These are phyloP conservation scores for Leptodactylus fuscus DNA, from an alignment of 2,113 vertebrate species.

Conservation along the genomic window DNA sequence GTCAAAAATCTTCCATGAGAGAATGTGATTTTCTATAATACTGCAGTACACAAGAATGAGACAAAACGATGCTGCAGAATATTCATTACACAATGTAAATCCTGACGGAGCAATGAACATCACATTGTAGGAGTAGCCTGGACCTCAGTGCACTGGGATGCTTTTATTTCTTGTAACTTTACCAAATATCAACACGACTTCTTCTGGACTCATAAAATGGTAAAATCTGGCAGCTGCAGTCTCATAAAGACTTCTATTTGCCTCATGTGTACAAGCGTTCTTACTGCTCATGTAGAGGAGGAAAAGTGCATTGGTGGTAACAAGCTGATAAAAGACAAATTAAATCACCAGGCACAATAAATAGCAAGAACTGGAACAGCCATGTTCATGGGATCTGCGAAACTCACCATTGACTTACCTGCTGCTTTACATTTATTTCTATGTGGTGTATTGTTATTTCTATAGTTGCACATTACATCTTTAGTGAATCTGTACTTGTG, in stretches of 20 bases:
- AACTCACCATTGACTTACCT: neutral
- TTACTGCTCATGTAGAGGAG: neutral
- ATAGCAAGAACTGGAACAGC: neutral
- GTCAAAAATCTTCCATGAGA: neutral
- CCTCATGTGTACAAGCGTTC: neutral
- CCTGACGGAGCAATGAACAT: neutral
- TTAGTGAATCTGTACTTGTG: neutral
- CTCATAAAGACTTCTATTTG: slow-evolving; percentile 22
- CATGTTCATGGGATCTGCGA: neutral
- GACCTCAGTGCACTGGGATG: neutral
- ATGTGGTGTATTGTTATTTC: neutral
- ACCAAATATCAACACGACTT: slow-evolving; percentile 7
- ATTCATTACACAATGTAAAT: neutral
- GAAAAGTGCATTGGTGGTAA: slow-evolving; percentile 10
- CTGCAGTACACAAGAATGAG: neutral
- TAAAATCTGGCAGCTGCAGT: slow-evolving; percentile 29
- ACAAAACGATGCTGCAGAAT: neutral
- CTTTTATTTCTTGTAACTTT: slow-evolving; percentile 1
- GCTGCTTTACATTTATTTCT: neutral
- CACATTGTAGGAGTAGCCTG: neutral
- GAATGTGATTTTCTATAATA: neutral
- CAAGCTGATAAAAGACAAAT: slow-evolving; percentile 33
- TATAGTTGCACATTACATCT: neutral
- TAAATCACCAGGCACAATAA: neutral
- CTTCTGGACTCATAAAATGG: slow-evolving; percentile 32